A percentile compares a stretch with the other conserved stretches of the same genome.
These are phyloP conservation scores for Acanthurus lineatus DNA, from an alignment of 2,797 vertebrate genomes.

Conservation along the genomic window DNA sequence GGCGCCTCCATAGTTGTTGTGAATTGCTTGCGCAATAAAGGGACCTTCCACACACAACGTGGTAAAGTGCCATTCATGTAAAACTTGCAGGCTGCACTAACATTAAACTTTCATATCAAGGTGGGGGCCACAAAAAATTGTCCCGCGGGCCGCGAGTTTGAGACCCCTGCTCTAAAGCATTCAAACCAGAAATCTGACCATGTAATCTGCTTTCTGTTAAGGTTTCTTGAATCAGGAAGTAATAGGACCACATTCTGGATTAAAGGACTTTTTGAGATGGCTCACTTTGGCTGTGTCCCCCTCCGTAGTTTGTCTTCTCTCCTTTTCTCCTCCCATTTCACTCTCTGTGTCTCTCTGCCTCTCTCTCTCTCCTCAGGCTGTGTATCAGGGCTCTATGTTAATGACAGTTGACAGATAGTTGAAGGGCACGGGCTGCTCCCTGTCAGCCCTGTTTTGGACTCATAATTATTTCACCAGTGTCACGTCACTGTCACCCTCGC, in stretches of 20 bases:
- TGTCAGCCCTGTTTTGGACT: slow-evolving; percentile 99
- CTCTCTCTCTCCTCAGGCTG: slow-evolving; percentile 71
- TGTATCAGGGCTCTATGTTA: slow-evolving; percentile 89
- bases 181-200: slow-evolving; percentile 10
- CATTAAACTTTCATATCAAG: too few relatives aligned
- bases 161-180: background rate
- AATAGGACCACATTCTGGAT: slow-evolving; percentile 30
- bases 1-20: too few relatives aligned
- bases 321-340: slow-evolving; percentile 49
- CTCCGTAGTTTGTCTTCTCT: slow-evolving; percentile 56
- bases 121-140: too few relatives aligned
- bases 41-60: too few relatives aligned
- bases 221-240: slow-evolving; percentile 10
- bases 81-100: too few relatives aligned
- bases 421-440: slow-evolving; percentile 98
- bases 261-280: slow-evolving; percentile 37
- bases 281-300: slow-evolving; percentile 47
- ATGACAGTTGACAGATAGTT: slow-evolving; percentile 98
- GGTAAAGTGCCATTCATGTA: too few relatives aligned
- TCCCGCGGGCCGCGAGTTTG: too few relatives aligned
- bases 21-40: too few relatives aligned
- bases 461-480: slow-evolving; percentile 99
- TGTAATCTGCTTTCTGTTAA: slow-evolving; percentile 13
- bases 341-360: slow-evolving; percentile 24
- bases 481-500: slow-evolving; percentile 98